Conservation (phyloP, 1,140 invertebrate genomes). For the Batillaria attramentaria region DNA sequence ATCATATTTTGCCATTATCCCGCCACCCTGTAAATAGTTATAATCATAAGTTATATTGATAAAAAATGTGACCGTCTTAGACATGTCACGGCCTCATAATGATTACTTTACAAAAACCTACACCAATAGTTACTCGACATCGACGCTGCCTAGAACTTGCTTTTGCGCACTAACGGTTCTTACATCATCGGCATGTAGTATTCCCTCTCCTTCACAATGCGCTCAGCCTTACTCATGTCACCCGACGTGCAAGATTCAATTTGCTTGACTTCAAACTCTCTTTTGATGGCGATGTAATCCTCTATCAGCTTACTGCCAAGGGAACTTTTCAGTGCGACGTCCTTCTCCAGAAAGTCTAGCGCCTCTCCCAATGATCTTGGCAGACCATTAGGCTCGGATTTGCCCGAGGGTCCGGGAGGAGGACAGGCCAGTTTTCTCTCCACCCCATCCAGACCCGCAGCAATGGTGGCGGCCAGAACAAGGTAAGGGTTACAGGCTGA, state of each 20-base stretch:
- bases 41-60: no score
- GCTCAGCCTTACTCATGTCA: conserved; percentile 21
- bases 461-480: conserved; percentile 44
- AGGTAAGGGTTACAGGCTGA: conserved; percentile 51
- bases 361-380: conserved; percentile 43
- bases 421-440: conserved; percentile 38
- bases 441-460: conserved; percentile 54
- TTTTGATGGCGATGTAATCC: conserved; percentile 41
- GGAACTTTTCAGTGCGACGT: conserved; percentile 38
- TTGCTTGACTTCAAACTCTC: conserved; percentile 36
- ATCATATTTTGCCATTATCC: no score
- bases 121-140: no score
- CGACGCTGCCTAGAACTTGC: no score
- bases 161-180: no score
- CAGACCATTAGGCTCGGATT: conserved; percentile 28
- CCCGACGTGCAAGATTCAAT: neutral
- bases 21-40: no score
- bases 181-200: conserved; percentile 26
- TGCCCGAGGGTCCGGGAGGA: neutral
- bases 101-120: no score
- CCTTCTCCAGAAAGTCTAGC: conserved; percentile 37
- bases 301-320: conserved; percentile 41
- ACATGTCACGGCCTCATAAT: no score
- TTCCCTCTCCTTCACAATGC: conserved; percentile 12
- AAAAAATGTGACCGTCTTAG: no score